Percentiles rank a stretch among this genome's conserved stretches.
Conservation (phyloP, 2,888 invertebrate species). For the Chloromyia formosa region DNA sequence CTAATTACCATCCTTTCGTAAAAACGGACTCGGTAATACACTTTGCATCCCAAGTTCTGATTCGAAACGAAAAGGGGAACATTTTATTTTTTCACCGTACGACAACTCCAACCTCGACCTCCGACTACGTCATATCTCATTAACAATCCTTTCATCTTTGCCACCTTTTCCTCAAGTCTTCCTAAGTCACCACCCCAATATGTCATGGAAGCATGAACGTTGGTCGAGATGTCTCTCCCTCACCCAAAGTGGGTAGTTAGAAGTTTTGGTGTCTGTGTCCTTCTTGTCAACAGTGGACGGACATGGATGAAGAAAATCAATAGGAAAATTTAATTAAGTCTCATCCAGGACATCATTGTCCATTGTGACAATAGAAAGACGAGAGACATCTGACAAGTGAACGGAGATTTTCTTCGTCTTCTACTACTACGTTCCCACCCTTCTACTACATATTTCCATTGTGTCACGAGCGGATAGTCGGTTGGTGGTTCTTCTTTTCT, state of each 20-base stretch:
- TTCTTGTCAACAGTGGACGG: constrained; percentile 43
- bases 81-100: background rate
- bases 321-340: constrained; percentile 52
- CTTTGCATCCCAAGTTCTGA: too few species aligned
- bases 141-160: constrained; percentile 19
- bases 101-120: too few species aligned
- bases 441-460: background rate
- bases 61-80: background rate
- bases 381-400: constrained; percentile 51
- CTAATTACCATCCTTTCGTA: too few species aligned
- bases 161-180: constrained; percentile 30
- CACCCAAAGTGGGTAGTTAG: constrained; percentile 31
- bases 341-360: constrained; percentile 51
- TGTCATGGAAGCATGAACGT: background rate
- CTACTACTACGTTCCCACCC: background rate
- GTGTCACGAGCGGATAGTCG: background rate
- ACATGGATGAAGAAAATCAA: constrained; percentile 50
- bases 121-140: background rate
- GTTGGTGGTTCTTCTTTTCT: background rate
- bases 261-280: constrained; percentile 35
- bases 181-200: background rate
- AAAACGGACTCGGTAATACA: too few species aligned
- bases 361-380: constrained; percentile 50
- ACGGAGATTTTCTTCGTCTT: constrained; percentile 43
- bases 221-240: background rate